Evolutionary conservation across 2,113 vertebrate genomes (phyloP), one percentile per base, ranked within the genome.

Genomic region (Carollia perspicillata): DNA sequence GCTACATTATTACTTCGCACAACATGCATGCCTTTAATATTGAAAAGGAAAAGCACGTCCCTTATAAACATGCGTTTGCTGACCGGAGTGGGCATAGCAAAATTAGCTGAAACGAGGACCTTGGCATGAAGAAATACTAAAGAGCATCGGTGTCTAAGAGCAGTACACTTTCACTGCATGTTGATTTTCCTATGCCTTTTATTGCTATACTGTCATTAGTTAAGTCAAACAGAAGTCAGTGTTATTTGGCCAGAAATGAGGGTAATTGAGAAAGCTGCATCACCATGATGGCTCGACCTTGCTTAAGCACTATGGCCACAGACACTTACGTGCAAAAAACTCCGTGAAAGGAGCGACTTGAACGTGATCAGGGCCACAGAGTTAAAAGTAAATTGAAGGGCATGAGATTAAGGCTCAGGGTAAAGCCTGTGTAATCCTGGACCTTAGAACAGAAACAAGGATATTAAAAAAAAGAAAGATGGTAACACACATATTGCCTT

Each of bases 341-440:
- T 72, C 75, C 60, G 23, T 37, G 37, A 89, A 84, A 87, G 49
- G 30, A 85, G 66, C 58, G 53, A n/a, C n/a, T 78, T 40, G 3
- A 47, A 33, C 11, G n/a, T 71, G 72, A 60, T 3, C 6, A 17
- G 23, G 16, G 33, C 3, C 77, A 35, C 47, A 12, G n/a, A 81
- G 40, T 83, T 79, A 84, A 72, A 92, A 69, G 81, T 42, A 74
- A 95, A 75, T 58, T 47, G 83, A 90, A 97, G 40, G 13, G 13
- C 77, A 47, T 55, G 77, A 88, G 47, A 85, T 89, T 42, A 79
- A 80, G 44, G 42, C 4, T 91, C 71, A 30, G 28, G 35, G 6
- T 86, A 22, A 51, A 83, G 72, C 44, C 47, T 51, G 87, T 72
- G 18, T 53, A 84, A 40, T 17, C 42, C 63, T 30, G 47, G 28